Percentiles rank a stretch among this genome's conserved stretches.
Evolutionary conservation across 2,113 vertebrate genomes (phyloP).

Genomic region (Dasypus novemcinctus): DNA sequence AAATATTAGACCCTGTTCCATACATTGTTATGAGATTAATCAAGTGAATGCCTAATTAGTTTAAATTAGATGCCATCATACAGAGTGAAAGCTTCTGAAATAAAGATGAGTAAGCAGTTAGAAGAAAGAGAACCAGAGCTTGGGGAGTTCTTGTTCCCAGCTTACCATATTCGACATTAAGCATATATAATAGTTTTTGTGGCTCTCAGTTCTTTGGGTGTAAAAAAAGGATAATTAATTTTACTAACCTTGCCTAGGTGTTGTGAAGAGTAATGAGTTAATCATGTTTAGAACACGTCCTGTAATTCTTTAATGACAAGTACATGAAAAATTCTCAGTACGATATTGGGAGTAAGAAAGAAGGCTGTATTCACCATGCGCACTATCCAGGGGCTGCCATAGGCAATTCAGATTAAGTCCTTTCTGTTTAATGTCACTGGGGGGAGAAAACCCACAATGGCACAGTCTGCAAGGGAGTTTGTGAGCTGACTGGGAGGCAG

Average conservation of each 20-base stretch:
- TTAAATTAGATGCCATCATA: not conserved
- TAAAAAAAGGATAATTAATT: slow-evolving; percentile 57
- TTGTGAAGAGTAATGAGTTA: slow-evolving; percentile 66
- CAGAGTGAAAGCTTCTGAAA: not conserved
- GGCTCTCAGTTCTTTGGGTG: not conserved
- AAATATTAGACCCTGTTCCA: not conserved
- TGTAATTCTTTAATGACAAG: slow-evolving; percentile 48
- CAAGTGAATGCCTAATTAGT: not conserved
- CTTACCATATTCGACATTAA: not conserved
- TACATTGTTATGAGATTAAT: not conserved
- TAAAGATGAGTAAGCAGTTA: not conserved
- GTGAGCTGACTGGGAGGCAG: not conserved
- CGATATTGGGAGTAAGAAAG: not conserved
- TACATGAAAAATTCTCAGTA: slow-evolving; percentile 38
- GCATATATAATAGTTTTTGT: not conserved
- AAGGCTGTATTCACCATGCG: not conserved
- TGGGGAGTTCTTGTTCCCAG: not conserved
- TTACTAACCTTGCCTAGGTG: not conserved
- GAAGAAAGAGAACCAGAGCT: not conserved
- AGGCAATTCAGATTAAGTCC: not conserved
- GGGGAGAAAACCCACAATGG: not conserved
- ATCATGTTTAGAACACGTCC: slow-evolving; percentile 45
- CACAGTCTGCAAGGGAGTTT: not conserved
- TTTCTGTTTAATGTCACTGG: not conserved
- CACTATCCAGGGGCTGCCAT: not conserved